Evolutionary conservation across 2,797 vertebrate species (phyloP), one percentile per base, ranked within the genome.

Genomic region (Australoheros facetus): DNA sequence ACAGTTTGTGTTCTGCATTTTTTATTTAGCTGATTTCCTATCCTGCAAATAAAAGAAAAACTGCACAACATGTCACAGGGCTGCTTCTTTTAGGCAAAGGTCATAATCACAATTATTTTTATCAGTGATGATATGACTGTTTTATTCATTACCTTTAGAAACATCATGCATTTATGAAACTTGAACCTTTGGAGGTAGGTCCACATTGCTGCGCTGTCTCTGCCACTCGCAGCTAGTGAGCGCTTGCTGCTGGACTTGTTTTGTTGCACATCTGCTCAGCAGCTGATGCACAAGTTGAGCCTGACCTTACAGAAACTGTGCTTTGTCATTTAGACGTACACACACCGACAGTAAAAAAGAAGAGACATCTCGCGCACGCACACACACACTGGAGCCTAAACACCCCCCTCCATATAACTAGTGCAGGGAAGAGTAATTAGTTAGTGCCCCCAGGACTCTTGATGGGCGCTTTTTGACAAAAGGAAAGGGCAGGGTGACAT

Each of bases 401-500:
- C 78, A 23, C 69, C 56, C 53, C 53, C 73, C 75, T 58, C 66
- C 53, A 60, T 30, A 42, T 79, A 78, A 80, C 85, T 86, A 84
- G 90, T 83, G 81, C 79, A 74, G 92, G 88, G 89, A 93, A 73
- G 87, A 87, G 90, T 95, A 94, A 95, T 95, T 95, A 95, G 92
- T 89, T 54, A 71, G 88, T 86, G 91, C 90, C 92, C 93, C 73
- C 78, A 92, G 92, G 91, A 89, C 88, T 91, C 74, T 37, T 83
- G 87, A 92, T 89, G 81, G 89, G 83, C 89, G 85, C 83, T 87
- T 87, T 91, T 82, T 93, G 91, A 93, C 86, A 84, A 92, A 88
- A 91, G 82, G 88, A 95, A 95, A 94, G 94, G 94, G 91, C 94
- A 95, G 91, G 89, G 93, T 95, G 94, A 94, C 93, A 95, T 95